These are phyloP conservation scores for Phataginus tricuspis DNA, from an alignment of 2,797 vertebrate species.

Conservation along the genomic window DNA sequence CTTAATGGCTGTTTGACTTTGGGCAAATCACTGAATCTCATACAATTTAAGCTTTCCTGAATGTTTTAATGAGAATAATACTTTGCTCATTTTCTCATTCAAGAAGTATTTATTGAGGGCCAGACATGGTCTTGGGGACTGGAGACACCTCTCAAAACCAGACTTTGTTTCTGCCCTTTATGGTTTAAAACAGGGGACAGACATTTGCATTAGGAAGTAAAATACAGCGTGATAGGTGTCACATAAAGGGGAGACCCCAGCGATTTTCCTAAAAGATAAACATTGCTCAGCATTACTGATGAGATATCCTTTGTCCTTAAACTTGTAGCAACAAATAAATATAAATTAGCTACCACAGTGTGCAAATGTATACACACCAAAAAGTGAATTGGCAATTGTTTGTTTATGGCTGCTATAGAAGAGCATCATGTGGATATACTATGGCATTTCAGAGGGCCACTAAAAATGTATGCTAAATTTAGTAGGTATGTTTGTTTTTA, in stretches of 20 bases:
- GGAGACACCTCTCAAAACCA: not conserved
- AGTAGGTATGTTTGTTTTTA: not conserved
- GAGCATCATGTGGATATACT: not conserved
- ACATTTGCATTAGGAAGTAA: constrained; percentile 14
- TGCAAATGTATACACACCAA: not conserved
- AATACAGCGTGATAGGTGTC: not conserved
- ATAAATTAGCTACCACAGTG: not conserved
- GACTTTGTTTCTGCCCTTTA: not conserved
- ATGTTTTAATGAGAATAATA: not conserved
- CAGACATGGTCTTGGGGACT: not conserved
- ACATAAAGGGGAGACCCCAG: not conserved
- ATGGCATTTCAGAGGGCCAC: not conserved
- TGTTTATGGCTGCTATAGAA: not conserved
- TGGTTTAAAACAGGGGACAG: not conserved
- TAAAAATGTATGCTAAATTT: constrained; percentile 1
- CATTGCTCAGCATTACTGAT: not conserved
- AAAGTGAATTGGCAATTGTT: not conserved
- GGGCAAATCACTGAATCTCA: not conserved
- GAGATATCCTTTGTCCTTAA: constrained; percentile 13
- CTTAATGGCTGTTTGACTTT: not conserved
- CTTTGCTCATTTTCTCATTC: not conserved
- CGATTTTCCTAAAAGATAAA: constrained; percentile 6
- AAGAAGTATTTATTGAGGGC: not conserved
- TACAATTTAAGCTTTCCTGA: not conserved
- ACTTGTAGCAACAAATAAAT: constrained; percentile 20